These are phyloP conservation scores for Galerucella calmariensis DNA, from an alignment of 2,888 invertebrate species.

Conservation along the genomic window DNA sequence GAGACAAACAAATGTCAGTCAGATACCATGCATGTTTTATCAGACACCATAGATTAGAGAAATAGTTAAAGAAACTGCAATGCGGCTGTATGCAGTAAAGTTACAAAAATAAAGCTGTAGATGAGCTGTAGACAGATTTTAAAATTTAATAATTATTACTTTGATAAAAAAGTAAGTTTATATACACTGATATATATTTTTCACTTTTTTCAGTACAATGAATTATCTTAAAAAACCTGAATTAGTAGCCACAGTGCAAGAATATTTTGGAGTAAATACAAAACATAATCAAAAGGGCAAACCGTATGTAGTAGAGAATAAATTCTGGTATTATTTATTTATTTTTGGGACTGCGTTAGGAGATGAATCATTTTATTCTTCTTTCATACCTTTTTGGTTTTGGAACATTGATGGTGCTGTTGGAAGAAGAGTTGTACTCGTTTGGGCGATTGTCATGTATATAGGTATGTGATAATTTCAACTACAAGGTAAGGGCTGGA, in stretches of 20 bases:
- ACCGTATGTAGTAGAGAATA: slow-evolving; percentile 72
- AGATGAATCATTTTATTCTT: slow-evolving; percentile 90
- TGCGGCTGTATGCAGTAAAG: background rate
- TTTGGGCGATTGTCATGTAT: slow-evolving; percentile 88
- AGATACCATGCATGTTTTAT: too few relatives aligned
- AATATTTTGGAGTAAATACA: slow-evolving; percentile 79
- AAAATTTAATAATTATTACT: background rate
- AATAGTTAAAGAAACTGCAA: slow-evolving; percentile 1
- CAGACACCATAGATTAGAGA: too few relatives aligned
- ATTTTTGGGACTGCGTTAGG: slow-evolving; percentile 87
- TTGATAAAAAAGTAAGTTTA: background rate
- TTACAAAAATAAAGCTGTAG: background rate
- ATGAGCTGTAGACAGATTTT: background rate
- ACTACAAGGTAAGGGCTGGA: background rate
- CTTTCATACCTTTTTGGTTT: slow-evolving; percentile 93
- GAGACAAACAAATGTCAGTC: background rate
- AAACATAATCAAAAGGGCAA: slow-evolving; percentile 49
- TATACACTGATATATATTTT: background rate
- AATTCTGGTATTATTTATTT: slow-evolving; percentile 88
- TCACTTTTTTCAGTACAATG: slow-evolving; percentile 58
- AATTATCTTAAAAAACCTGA: slow-evolving; percentile 80
- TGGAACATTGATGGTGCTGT: slow-evolving; percentile 94
- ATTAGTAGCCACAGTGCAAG: slow-evolving; percentile 82
- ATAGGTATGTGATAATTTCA: slow-evolving; percentile 70
- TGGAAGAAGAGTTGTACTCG: slow-evolving; percentile 82